Percentiles rank a stretch among this genome's conserved stretches.
phyloP scores from a whole-genome alignment of 1,140 invertebrate genomes.

The Glossosoma conforme region DNA sequence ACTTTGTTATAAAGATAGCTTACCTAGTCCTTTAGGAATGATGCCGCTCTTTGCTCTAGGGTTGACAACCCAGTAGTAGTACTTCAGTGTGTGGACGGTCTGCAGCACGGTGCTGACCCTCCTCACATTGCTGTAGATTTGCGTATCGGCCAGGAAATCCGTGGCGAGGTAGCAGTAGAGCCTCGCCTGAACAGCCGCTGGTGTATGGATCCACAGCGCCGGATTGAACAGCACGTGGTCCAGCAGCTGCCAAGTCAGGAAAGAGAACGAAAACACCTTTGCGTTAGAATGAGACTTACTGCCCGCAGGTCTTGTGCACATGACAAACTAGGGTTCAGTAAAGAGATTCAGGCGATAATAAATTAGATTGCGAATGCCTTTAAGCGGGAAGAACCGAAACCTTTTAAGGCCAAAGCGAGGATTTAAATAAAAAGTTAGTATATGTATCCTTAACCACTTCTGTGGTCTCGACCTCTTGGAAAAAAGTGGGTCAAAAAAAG shows the following conservation, averaged over 20 bases:
- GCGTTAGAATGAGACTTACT: slow-evolving; percentile 44
- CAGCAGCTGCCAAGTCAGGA: slow-evolving; percentile 86
- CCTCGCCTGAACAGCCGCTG: slow-evolving; percentile 90
- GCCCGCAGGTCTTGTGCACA: slow-evolving; percentile 30
- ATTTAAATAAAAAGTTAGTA: no score
- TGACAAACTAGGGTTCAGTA: no score
- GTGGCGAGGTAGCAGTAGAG: slow-evolving; percentile 97
- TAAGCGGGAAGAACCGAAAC: no score
- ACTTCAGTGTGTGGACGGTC: slow-evolving; percentile 97
- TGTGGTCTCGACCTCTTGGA: no score
- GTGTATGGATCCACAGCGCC: slow-evolving; percentile 96
- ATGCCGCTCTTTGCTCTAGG: slow-evolving; percentile 92
- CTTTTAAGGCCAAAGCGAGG: no score
- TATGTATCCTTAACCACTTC: no score
- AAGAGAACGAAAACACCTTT: slow-evolving; percentile 72
- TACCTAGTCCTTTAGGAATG: slow-evolving; percentile 89
- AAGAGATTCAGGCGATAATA: no score
- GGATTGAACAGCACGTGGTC: slow-evolving; percentile 99
- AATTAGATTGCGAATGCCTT: no score
- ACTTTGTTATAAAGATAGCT: slow-evolving; percentile 35
- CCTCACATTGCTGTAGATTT: slow-evolving; percentile 95
- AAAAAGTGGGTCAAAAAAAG: no score
- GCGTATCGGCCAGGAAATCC: slow-evolving; percentile 94
- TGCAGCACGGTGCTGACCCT: slow-evolving; percentile 95
- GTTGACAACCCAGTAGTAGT: slow-evolving; percentile 98